A percentile compares a stretch with the other conserved stretches of the same genome.
Evolutionary conservation across 2,888 invertebrate species (phyloP).

Genomic region (Apamea epomidion): DNA sequence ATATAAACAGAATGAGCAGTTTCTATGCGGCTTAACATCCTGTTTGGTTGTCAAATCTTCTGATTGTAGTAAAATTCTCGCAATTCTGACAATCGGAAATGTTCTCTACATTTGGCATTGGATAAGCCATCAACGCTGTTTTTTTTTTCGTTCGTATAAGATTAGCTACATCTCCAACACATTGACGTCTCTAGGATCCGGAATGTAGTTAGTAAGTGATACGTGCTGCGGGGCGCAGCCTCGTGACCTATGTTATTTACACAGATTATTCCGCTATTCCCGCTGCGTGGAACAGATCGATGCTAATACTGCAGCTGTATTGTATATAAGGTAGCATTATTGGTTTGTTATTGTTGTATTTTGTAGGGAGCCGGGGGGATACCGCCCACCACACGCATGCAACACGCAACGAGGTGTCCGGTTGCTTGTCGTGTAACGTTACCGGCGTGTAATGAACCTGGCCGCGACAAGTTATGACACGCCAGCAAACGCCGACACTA

Average conservation of each 20-base stretch:
- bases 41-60: constrained; percentile 41
- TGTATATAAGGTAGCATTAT: constrained; percentile 66
- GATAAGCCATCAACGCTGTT: neutral
- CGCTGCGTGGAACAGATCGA: constrained; percentile 60
- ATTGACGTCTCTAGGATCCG: constrained; percentile 36
- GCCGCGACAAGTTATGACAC: constrained; percentile 86
- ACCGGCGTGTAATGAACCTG: constrained; percentile 81
- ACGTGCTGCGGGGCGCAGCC: constrained; percentile 37
- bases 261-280: constrained; percentile 59
- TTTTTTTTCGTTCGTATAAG: constrained; percentile 23
- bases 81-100: constrained; percentile 12
- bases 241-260: constrained; percentile 64
- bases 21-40: constrained; percentile 48
- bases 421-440: constrained; percentile 83
- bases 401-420: constrained; percentile 84
- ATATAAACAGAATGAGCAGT: constrained; percentile 52
- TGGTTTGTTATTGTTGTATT: constrained; percentile 68
- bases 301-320: constrained; percentile 45
- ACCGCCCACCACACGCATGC: constrained; percentile 77
- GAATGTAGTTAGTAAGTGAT: constrained; percentile 61
- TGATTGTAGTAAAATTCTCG: constrained; percentile 18
- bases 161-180: constrained; percentile 18
- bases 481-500: constrained; percentile 83
- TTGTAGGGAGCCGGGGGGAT: constrained; percentile 58
- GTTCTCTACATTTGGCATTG: neutral